Evolutionary conservation across 2,888 invertebrate genomes (phyloP), one percentile per base, ranked within the genome.

Genomic region (Chrysotoxum bicinctum): DNA sequence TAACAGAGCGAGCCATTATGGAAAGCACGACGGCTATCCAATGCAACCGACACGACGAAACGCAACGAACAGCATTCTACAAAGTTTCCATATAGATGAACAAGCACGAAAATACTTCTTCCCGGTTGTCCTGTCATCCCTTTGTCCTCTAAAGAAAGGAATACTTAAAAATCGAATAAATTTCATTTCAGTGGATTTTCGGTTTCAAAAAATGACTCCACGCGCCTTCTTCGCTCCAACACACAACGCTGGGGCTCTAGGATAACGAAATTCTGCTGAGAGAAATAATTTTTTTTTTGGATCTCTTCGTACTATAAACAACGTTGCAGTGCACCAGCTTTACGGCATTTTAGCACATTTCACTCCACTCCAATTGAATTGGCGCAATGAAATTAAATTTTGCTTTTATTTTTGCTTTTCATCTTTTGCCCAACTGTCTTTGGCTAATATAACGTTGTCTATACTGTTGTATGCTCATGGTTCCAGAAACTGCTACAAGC

Each of bases 81-180:
- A 50, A 30, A 68, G 16, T 56, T 58, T 37, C 35, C 30, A 37
- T 37, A 79, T 56, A 79, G 58, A 54, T 66, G 74, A 75, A 79
- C 69, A 79, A 64, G 79, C 69, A 79, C 58, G 64, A 74, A 79
- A 75, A 52, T 58, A 75, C 35, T 64, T 45, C n/a, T n/a, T 23
- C 50, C 14, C 14, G 50, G 23, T 19, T 30, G 35, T 26, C 43
- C 43, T 26, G 37, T 69, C 40, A 37, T 7, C 16, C 21, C 52
- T 52, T 9, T 21, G 52, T 73, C 58, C n/a, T 52, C 26, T 9
- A 12, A 3, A 19, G 21, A 79, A 79, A 62, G 58, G 72, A 81
- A 85, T 85, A 80, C 81, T 76, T 85, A 81, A 81, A 85, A 85
- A 76, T 81, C 81, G 72, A 85, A 85, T 85, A 81, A 85, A 85